Percentiles rank a stretch among this genome's conserved stretches.
These are phyloP conservation scores for Pelmatolapia mariae DNA, from an alignment of 2,113 vertebrate species.

Conservation along the genomic window DNA sequence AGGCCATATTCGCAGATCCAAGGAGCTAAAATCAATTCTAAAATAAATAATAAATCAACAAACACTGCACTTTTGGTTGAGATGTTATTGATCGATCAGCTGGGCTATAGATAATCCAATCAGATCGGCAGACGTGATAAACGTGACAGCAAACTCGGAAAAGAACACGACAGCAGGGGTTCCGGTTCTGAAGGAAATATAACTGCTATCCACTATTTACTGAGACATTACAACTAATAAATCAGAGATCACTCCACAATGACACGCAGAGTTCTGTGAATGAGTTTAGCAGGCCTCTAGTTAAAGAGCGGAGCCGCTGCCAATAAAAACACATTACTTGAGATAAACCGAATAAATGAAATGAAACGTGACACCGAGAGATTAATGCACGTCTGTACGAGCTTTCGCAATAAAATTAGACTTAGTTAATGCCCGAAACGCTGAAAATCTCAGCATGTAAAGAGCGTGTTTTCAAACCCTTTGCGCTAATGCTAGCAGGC, in stretches of 20 bases:
- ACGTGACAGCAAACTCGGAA: neutral
- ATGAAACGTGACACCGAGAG: neutral
- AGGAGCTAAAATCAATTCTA: accelerated
- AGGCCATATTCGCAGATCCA: accelerated
- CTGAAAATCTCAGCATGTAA: neutral
- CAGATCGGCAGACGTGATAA: neutral
- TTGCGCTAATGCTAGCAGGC: neutral
- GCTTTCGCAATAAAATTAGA: accelerated
- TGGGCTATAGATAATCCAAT: neutral
- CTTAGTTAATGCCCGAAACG: neutral
- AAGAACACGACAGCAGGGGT: neutral
- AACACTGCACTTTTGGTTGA: accelerated
- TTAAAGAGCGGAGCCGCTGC: neutral
- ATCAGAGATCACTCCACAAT: neutral
- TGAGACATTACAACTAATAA: neutral
- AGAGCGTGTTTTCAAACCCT: neutral
- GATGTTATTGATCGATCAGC: neutral
- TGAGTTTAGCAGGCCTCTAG: neutral
- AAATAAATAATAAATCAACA: too few species aligned
- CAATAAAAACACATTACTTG: neutral
- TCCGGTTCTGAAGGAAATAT: neutral
- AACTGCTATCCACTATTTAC: neutral
- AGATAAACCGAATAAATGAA: neutral
- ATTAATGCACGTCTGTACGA: accelerated
- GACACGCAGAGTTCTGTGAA: neutral